Evolutionary conservation across 2,797 vertebrate species (phyloP).

Genomic region (Zenarchopterus dispar): DNA sequence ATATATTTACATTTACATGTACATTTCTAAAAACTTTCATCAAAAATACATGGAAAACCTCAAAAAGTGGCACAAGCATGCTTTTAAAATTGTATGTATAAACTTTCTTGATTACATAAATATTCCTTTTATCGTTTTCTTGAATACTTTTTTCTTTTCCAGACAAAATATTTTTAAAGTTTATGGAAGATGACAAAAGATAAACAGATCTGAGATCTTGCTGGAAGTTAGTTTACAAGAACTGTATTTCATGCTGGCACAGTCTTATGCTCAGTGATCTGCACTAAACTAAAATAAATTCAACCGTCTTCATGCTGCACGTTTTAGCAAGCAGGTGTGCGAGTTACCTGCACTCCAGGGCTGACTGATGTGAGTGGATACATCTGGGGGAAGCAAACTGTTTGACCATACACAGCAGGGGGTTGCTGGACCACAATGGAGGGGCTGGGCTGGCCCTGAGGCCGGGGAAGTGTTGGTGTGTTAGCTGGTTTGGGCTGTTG

Average conservation of each 20-base stretch:
- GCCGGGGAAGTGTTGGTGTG: slow-evolving; percentile 95
- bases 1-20: slow-evolving; percentile 19
- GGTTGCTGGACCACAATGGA: slow-evolving; percentile 97
- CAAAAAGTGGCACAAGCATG: background rate
- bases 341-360: slow-evolving; percentile 95
- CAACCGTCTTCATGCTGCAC: background rate
- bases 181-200: too few relatives aligned
- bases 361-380: slow-evolving; percentile 96
- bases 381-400: slow-evolving; percentile 98
- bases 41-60: slow-evolving; percentile 9
- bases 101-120: background rate
- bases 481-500: slow-evolving; percentile 95
- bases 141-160: too few relatives aligned
- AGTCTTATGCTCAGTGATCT: slow-evolving; percentile 13
- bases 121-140: background rate
- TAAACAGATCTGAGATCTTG: background rate
- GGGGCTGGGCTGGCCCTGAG: slow-evolving; percentile 97
- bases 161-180: too few relatives aligned
- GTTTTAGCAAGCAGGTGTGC: slow-evolving; percentile 7
- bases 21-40: slow-evolving; percentile 26
- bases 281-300: background rate
- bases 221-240: slow-evolving; percentile 12
- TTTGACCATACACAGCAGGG: slow-evolving; percentile 91
- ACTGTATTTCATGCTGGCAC: slow-evolving; percentile 8
- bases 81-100: background rate